Base-by-base conservation (phyloP, 2,113 vertebrate species). In the Anoplopoma fimbria region DNA sequence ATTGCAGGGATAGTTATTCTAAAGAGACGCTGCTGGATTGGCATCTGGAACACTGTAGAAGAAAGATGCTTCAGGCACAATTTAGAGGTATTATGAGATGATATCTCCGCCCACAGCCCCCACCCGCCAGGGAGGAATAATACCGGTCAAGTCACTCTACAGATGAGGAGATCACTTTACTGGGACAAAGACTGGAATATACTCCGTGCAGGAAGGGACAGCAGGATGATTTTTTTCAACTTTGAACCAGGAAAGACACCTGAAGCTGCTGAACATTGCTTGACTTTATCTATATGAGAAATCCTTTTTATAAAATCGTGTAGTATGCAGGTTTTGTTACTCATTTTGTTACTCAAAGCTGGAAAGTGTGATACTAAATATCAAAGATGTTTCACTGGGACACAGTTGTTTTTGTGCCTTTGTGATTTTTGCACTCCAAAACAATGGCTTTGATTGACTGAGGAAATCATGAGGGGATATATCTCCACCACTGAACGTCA, bases 1-100 rank as follows among this genome's bases (percentile, higher is more conserved):
- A 79, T 69, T 67, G 74, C 55, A 33, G 42, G 80, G 78, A 79
- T 82, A 51, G 68, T 83, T 82, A 60, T 72, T 67, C 81, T 79
- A 70, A 70, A 81, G 80, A 82, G 76, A 81, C 62, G 74, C 70
- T 71, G 51, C 81, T 83, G 80, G 74, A 84, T 15, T 79, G 79
- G n/a, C 80, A 91, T 92, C 87, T 88, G 88, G 88, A 78, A 15
- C 73, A 72, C 36, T 40, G 78, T 53, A 55, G 69, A 87, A 86
- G 72, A 79, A 89, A 83, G 79, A 93, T 81, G 77, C 23, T 74
- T 23, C 42, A 45, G 40, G 58, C 68, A 77, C 63, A 81, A 74
- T 3, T 76, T 60, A 86, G 71, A 70, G 87, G 85, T 69, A 87
- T 92, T 91, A 90, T 72, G 79, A 79, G 69, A 79, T 40, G 64